Evolutionary conservation across 2,797 vertebrate genomes (phyloP).

Genomic region (Ceryle rudis): DNA sequence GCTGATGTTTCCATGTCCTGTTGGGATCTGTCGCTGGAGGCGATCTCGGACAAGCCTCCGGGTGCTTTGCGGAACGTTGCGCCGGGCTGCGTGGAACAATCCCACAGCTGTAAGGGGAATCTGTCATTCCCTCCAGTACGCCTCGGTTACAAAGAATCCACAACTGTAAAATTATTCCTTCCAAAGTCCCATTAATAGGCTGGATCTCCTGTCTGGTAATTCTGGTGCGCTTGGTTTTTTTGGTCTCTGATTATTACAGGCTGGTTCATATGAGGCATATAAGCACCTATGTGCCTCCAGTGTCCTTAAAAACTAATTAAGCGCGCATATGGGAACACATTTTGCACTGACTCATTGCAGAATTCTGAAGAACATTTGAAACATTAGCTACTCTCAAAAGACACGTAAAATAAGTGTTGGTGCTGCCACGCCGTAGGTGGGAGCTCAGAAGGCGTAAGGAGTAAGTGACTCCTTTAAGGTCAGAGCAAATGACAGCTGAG

Average conservation of each 20-base stretch:
- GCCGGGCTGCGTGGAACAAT: neutral
- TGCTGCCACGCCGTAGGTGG: neutral
- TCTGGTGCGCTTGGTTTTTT: neutral
- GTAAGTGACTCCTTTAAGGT: neutral
- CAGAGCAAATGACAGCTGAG: neutral
- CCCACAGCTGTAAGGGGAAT: neutral
- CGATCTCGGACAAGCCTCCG: neutral
- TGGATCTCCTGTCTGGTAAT: neutral
- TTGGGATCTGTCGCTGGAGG: neutral
- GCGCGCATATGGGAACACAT: neutral
- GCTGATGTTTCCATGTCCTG: neutral
- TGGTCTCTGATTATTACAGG: neutral
- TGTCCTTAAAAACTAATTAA: neutral
- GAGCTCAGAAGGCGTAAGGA: neutral
- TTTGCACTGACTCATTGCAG: neutral
- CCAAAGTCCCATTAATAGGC: neutral
- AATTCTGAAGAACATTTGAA: neutral
- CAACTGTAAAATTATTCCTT: neutral
- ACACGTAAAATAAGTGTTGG: neutral
- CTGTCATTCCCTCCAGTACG: neutral
- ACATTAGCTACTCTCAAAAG: neutral
- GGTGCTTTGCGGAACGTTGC: neutral
- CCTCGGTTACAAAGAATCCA: neutral
- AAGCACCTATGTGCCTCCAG: neutral
- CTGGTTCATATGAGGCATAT: neutral